A percentile compares a stretch with the other conserved stretches of the same genome.
phyloP scores from a whole-genome alignment of 2,797 vertebrate species.

The Semotilus atromaculatus region DNA sequence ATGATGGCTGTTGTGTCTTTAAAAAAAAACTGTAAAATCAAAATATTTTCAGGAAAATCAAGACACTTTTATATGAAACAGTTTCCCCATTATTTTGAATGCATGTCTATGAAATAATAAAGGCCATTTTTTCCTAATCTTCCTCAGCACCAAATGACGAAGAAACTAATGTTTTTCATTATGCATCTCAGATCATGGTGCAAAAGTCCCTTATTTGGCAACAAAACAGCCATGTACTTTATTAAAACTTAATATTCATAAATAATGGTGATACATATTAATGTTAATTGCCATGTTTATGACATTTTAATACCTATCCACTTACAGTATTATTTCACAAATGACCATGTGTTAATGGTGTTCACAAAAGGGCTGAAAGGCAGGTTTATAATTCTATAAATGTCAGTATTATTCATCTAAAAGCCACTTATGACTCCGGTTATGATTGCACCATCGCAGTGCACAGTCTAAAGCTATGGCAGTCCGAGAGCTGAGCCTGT shows the following conservation, averaged over 20 bases:
- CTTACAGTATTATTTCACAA: background rate
- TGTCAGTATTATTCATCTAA: background rate
- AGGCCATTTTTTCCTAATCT: background rate
- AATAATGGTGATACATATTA: background rate
- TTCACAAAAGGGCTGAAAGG: background rate
- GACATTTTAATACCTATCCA: background rate
- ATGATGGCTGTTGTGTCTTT: background rate
- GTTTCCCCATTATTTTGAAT: background rate
- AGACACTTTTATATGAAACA: background rate
- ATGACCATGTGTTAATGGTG: background rate
- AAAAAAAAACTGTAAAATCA: background rate
- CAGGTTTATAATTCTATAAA: background rate
- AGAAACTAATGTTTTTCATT: background rate
- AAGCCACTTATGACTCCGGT: background rate
- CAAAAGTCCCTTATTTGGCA: background rate
- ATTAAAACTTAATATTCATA: background rate
- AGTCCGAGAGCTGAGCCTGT: conserved; percentile 6
- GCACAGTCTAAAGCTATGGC: background rate
- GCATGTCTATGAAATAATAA: background rate
- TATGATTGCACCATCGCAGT: background rate
- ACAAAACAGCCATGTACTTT: background rate
- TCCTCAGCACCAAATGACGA: background rate
- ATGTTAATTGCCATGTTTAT: background rate
- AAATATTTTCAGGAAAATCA: background rate
- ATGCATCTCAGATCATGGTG: background rate